Base-by-base conservation (phyloP, 2,113 vertebrate species). In the Phylloscopus whistleri region DNA sequence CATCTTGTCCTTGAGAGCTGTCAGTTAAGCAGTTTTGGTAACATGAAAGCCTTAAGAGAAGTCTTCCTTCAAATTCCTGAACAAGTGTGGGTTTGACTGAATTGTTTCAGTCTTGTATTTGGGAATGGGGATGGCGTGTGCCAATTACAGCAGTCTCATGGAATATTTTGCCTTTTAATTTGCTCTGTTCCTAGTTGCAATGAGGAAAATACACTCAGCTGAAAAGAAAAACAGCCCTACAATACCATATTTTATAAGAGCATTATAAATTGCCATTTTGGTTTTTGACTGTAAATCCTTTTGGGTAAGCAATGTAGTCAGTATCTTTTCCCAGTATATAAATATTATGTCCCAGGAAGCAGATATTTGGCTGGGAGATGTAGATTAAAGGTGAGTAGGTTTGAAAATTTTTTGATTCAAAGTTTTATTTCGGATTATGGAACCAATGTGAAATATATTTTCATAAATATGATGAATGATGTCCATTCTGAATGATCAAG, bases 401-500 rank as follows among this genome's bases (percentile, higher is more conserved):
- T 68, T 81, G 24, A 78, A 86, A 84, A 4, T 18, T 16, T 86
- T 86, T 90, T 83, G 3, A 35, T 72, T 75, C 26, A 55, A 28
- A 11, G 3, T 60, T 55, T 86, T 83, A 18, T 73, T 93, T 56
- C 52, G 20, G 18, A 89, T 35, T 72, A 44, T 43, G 6, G 16
- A 77, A 16, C 19, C 9, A 44, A 11, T 16, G 7, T 44, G 24
- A n/a, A 49, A 66, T 30, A 28, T 6, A 7, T 69, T 87, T 92
- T 52, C 27, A 35, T 69, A 28, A 24, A 31, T 24, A n/a, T n/a
- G n/a, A n/a, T n/a, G n/a, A n/a, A n/a, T 76, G 23, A 41, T 63
- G 22, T 80, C 39, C 46, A 49, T 68, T 86, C 33, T 87, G 70
- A 94, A 90, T 52, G 39, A 94, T 22, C 33, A 70, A 66, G 51